These are phyloP conservation scores for Tragelaphus eurycerus DNA, from an alignment of 2,797 vertebrate species.

Conservation along the genomic window DNA sequence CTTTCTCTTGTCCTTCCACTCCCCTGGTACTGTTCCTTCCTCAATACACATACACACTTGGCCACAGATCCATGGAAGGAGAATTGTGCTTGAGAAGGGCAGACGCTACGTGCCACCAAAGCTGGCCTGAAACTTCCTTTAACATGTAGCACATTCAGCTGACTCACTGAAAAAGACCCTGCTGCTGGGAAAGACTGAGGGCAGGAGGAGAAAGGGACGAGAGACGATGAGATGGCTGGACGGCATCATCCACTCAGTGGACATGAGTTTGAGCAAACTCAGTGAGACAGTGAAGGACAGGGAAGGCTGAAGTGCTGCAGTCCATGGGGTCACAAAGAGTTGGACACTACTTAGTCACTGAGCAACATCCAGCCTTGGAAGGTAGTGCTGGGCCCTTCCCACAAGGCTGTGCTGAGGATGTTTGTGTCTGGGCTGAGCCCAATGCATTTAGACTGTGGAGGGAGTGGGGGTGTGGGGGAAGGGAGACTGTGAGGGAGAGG, in stretches of 20 bases:
- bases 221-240: neutral
- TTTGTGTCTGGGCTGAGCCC: neutral
- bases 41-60: neutral
- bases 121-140: neutral
- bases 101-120: neutral
- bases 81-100: neutral
- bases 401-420: neutral
- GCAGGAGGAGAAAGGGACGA: neutral
- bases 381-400: neutral
- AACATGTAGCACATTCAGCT: neutral
- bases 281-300: neutral
- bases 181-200: neutral
- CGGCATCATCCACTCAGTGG: neutral
- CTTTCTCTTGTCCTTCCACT: neutral
- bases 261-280: neutral
- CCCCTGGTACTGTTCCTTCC: neutral
- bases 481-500: neutral
- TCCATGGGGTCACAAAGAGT: neutral
- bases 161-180: neutral
- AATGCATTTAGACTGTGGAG: neutral
- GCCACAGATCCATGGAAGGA: neutral
- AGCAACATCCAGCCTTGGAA: neutral
- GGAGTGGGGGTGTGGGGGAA: neutral
- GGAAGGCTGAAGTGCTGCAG: neutral
- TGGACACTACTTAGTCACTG: neutral